phyloP scores from a whole-genome alignment of 2,888 invertebrate genomes.

The Desoria tigrina region DNA sequence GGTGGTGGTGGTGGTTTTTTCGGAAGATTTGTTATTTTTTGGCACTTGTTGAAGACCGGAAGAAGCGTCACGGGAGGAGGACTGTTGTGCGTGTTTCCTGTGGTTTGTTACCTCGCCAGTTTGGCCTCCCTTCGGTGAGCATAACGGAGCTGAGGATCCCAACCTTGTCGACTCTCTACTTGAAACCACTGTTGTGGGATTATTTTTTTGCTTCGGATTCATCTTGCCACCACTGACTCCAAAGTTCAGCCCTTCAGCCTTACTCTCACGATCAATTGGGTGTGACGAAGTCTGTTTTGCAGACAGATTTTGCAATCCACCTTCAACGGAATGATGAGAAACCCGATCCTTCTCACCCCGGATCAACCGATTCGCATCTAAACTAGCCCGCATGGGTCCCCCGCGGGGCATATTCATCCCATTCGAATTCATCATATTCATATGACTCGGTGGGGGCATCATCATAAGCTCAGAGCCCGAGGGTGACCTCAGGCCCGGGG shows the following conservation, averaged over 20 bases:
- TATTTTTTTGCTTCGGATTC: conserved; percentile 10
- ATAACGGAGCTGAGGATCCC: conserved; percentile 36
- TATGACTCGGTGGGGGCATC: neutral
- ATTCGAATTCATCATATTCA: neutral
- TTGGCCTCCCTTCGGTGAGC: conserved; percentile 36
- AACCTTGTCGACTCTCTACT: too few species aligned
- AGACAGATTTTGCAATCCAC: too few species aligned
- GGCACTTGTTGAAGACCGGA: conserved; percentile 27
- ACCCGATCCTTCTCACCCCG: conserved; percentile 37
- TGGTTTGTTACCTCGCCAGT: conserved; percentile 21
- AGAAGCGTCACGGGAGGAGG: conserved; percentile 15
- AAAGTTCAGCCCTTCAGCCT: neutral
- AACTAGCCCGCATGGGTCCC: conserved; percentile 38
- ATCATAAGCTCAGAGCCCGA: conserved; percentile 2
- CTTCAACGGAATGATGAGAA: conserved; percentile 9
- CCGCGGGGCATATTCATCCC: conserved; percentile 18
- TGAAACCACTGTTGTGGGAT: conserved; percentile 12
- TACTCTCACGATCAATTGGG: conserved; percentile 6
- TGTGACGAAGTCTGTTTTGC: conserved; percentile 4
- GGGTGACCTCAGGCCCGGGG: conserved; percentile 34
- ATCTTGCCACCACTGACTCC: conserved; percentile 9
- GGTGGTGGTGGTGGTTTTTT: conserved; percentile 24
- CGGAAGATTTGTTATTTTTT: conserved; percentile 19
- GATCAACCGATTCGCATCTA: conserved; percentile 40
- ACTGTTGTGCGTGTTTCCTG: conserved; percentile 13